Evolutionary conservation across 2,888 invertebrate species (phyloP), one percentile per base, ranked within the genome.

Genomic region (Alviniconcha strummeri): DNA sequence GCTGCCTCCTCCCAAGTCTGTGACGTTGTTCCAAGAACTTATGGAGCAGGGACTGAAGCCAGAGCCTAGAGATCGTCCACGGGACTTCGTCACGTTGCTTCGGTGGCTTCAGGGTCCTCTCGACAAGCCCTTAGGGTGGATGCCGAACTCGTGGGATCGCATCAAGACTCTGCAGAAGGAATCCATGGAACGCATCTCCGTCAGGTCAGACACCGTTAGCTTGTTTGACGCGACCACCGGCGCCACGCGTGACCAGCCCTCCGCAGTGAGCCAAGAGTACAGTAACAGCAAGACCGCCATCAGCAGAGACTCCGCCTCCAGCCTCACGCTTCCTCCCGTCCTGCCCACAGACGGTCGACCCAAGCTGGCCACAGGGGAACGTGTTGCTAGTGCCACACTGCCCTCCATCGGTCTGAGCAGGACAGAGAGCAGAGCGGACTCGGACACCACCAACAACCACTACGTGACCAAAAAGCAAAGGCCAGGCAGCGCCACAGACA

Each of bases 1-100:
- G 67, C 85, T 88, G 36, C 85, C 88, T 11, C 87, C 80, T 17
- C 36, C 52, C 15, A 78, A 78, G 56, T 36, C 78, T 17, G 78
- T 78, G 78, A 13, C 88, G 69, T 86, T 87, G 36, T 90, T 85
- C 81, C 83, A 87, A 57, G 81, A 83, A 17, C 87, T 90, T 6
- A 60, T 89, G 9, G 86, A 88, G 56, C 84, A 87, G 85, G 90
- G 90, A 0, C 84, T 90, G 52, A 87, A 88, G 72, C 79, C 85
- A n/a, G 89, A 89, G 57, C 88, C 89, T 19, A 85, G 85, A 54
- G 84, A 88, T n/a, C 87, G 90, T 15, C 76, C 69, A 7, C 36
- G 57, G 17, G 83, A 84, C 60, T 85, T 85, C 81, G 71, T 74
- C n/a, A 67, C 69, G 4, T 17, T 85, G 54, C 15, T 78, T n/a